phyloP scores from a whole-genome alignment of 92 coral and sea anemone genomes.

The Porites evermanni region DNA sequence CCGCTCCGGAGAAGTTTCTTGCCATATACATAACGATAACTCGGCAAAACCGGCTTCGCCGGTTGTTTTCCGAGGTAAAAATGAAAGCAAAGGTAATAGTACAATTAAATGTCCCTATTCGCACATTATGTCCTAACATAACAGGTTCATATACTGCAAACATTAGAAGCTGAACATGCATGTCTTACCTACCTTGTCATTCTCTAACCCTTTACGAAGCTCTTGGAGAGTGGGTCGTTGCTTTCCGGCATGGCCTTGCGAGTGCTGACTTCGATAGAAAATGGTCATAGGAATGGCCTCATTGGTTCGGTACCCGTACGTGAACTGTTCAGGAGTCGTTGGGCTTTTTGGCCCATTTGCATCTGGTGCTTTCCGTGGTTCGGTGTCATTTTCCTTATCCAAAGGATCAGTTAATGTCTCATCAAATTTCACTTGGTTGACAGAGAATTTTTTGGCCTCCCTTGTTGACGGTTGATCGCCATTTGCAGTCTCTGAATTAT shows the following conservation, averaged over 20 bases:
- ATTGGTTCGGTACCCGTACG: constrained; percentile 86
- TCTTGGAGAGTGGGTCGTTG: constrained; percentile 90
- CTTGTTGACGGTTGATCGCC: constrained; percentile 17
- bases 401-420: neutral
- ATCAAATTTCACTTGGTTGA: constrained; percentile 4
- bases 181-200: constrained; percentile 34
- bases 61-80: no score
- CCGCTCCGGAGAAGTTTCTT: no score
- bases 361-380: neutral
- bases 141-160: no score
- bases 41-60: no score
- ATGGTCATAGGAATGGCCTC: constrained; percentile 98
- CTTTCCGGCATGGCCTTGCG: constrained; percentile 70
- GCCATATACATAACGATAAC: no score
- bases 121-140: no score
- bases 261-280: constrained; percentile 83
- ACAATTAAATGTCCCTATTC: no score
- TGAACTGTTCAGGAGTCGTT: constrained; percentile 67
- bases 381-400: neutral
- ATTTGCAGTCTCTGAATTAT: neutral
- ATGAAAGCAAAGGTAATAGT: no score
- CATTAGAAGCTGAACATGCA: neutral
- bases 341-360: constrained; percentile 50
- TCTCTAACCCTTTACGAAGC: constrained; percentile 87
- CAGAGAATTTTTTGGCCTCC: constrained; percentile 26